These are phyloP conservation scores for Peromyscus aztecus DNA, from an alignment of 2,797 vertebrate genomes.

Conservation along the genomic window DNA sequence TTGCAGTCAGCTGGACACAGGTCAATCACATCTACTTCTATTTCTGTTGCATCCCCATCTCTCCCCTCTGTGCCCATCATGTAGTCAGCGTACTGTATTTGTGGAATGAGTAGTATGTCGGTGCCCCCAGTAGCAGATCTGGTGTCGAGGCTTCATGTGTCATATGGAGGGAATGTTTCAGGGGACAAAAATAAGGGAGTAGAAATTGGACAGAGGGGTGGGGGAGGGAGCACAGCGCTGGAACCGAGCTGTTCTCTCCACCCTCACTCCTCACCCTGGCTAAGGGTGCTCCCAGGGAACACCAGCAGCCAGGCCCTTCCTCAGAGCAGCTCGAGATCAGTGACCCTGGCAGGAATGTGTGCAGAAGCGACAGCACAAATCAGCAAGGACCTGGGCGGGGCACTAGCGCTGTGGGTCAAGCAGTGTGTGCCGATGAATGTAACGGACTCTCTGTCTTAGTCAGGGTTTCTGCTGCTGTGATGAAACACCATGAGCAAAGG, in stretches of 20 bases:
- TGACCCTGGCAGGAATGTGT: not conserved
- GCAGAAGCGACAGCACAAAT: accelerated
- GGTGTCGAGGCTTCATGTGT: not conserved
- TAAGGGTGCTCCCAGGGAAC: not conserved
- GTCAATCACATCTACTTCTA: not conserved
- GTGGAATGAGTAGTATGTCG: accelerated
- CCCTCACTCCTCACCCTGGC: not conserved
- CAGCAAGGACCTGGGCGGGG: not conserved
- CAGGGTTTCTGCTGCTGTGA: not conserved
- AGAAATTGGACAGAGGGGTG: not conserved
- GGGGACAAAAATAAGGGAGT: not conserved
- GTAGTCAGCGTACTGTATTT: accelerated
- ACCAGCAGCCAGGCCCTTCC: not conserved
- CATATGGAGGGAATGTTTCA: not conserved
- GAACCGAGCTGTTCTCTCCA: not conserved
- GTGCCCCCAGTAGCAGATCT: not conserved
- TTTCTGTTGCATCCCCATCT: not conserved
- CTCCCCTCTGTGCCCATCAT: too few species aligned
- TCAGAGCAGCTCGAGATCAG: not conserved
- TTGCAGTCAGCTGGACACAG: not conserved
- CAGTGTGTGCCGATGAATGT: not conserved
- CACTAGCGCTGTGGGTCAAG: accelerated
- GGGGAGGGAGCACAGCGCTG: not conserved
- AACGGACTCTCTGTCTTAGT: not conserved
- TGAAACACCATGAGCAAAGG: not conserved